Evolutionary conservation across 2,113 vertebrate genomes (phyloP).

Genomic region (Ascaphus truei): DNA sequence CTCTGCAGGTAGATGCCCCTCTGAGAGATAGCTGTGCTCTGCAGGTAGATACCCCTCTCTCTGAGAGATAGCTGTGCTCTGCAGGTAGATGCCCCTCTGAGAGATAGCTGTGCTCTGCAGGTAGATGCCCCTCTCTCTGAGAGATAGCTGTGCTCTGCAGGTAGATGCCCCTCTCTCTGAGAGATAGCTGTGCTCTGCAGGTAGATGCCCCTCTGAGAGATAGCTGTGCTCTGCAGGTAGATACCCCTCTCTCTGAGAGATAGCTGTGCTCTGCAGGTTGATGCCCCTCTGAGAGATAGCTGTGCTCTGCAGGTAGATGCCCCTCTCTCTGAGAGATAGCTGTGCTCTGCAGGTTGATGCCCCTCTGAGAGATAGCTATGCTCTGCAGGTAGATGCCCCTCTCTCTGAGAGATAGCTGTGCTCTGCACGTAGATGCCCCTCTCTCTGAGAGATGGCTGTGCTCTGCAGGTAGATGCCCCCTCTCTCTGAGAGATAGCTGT

Average conservation of each 20-base stretch:
- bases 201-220: neutral
- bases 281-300: neutral
- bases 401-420: slow-evolving; percentile 41
- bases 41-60: too few relatives aligned
- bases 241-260: slow-evolving; percentile 42
- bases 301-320: neutral
- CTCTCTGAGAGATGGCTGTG: neutral
- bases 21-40: slow-evolving; percentile 47
- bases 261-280: neutral
- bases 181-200: neutral
- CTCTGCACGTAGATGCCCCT: too few relatives aligned
- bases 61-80: neutral
- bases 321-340: slow-evolving; percentile 41
- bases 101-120: neutral
- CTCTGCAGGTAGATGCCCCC: neutral
- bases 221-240: neutral
- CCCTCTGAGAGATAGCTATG: neutral
- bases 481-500: slow-evolving; percentile 41
- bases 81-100: slow-evolving; percentile 55
- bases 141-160: neutral
- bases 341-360: too few relatives aligned
- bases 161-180: slow-evolving; percentile 42
- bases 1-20: slow-evolving; percentile 35
- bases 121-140: too few relatives aligned
- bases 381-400: neutral